Evolutionary conservation across 1,140 invertebrate genomes (phyloP), one percentile per base, ranked within the genome.

Genomic region (Leptinotarsa lineolata): DNA sequence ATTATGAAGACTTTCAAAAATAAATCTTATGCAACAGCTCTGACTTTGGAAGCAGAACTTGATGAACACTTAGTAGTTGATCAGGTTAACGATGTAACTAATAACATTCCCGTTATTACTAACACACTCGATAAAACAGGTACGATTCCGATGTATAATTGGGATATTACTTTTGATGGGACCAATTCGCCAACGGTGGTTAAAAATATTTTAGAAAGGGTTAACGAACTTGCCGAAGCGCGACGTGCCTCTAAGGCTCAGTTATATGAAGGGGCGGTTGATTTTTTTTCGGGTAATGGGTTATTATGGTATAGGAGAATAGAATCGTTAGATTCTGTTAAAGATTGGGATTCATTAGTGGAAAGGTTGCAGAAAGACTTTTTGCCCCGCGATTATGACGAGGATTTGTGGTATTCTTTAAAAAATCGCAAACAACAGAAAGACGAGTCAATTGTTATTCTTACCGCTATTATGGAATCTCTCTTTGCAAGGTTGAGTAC

Each of bases 361-460:
- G 12, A 1, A n/a, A n/a, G 70, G 8, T 69, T 82, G 48, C 76
- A 70, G 54, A 2, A 66, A 39, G 81, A 82, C 73, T 83, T 83
- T 73, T 60, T 63, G 59, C 72, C 72, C 16, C 0, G 61, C 21
- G 78, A 82, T 68, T 79, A 79, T 67, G 81, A 82, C 67, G 81
- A 81, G 21, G 61, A 78, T 4, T 46, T 83, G 11, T 45, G 76
- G 6, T 20, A 78, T 2, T 78, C 81, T 73, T 82, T 82, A 45
- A 70, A 77, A n/a, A 65, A 74, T 22, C 45, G 81, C 3, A 80
- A 80, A 18, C 80, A 83, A 71, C 78, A 79, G 0, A 74, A 80
- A 73, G 44, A 67, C 0, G 79, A 83, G 60, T 77, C 77, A 66
- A 79, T 82, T 8, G 72, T 70, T 0, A 72, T 83, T 66, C 82